Evolutionary conservation across 92 coral and sea anemone genomes (phyloP), one percentile per base, ranked within the genome.

Genomic region (Zoanthus solanderi): DNA sequence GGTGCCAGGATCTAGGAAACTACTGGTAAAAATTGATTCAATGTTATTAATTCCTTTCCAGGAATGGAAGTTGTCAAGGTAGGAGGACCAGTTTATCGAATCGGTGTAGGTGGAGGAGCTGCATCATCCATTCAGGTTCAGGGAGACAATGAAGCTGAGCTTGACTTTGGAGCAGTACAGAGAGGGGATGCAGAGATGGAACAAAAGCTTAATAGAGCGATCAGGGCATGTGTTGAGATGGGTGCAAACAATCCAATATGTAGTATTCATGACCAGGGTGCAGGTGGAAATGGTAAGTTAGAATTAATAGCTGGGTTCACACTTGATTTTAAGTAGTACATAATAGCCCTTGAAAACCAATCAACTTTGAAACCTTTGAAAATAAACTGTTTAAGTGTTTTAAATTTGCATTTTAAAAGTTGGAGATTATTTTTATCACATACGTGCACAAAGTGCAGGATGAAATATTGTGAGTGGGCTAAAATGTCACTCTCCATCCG

Each of bases 101-200:
- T 96, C 42, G 99, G 99, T 77, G 99, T 96, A 2, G 99, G 99
- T 71, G 99, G 99, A 13, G 99, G 99, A 76, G 98, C 99, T 10
- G 99, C 99, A 1, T 96, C 99, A 4, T 96, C 99, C 71, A 96
- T 96, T 29, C 95, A 96, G 83, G 98, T 96, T 69, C 99, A 96
- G 71, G 99, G 99, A 44, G 98, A 96, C 75, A 96, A 96, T 71
- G 96, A 94, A 80, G 92, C 98, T 71, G 99, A 96, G 83, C 92
- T 96, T 66, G 99, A 96, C 91, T 96, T 95, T 95, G 99, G 98
- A 79, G 99, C 99, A 14, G 99, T 96, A 44, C 99, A 96, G 86
- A 94, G 99, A 83, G 99, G 99, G 10, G 99, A 96, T 89, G 99
- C 99, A 5, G 99, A 96, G 83, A 96, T 96, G 99, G 99, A 96